Conservation (phyloP, 2,797 vertebrate genomes). For the Selene dorsalis region DNA sequence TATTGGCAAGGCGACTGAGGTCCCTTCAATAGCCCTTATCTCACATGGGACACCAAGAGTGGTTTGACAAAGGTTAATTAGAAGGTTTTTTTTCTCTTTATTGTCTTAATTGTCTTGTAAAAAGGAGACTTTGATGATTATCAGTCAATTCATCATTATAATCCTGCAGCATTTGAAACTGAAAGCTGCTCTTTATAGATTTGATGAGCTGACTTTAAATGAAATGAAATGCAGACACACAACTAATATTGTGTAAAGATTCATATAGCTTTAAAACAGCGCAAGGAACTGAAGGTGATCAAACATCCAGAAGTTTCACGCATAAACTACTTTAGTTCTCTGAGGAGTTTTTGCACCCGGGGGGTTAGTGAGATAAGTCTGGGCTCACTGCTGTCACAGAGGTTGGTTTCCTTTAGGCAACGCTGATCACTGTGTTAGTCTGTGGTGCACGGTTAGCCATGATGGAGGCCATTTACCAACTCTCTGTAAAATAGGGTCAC, state of each 20-base stretch:
- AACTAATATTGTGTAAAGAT: not conserved
- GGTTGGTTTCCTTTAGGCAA: not conserved
- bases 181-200: not conserved
- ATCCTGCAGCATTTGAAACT: constrained; percentile 1
- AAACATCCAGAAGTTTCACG: not conserved
- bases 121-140: constrained; percentile 35
- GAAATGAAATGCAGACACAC: not conserved
- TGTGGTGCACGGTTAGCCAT: not conserved
- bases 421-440: not conserved
- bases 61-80: constrained; percentile 53
- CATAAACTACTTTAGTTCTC: not conserved
- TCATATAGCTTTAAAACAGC: not conserved
- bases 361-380: not conserved
- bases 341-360: not conserved
- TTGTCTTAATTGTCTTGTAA: constrained; percentile 31
- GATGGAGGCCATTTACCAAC: not conserved
- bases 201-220: constrained; percentile 1
- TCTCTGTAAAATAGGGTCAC: not conserved
- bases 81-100: not conserved
- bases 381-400: not conserved
- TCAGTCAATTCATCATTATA: constrained; percentile 4
- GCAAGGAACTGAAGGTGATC: not conserved
- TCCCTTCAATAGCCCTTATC: constrained; percentile 6
- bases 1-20: not conserved
- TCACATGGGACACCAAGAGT: not conserved